A percentile compares a stretch with the other conserved stretches of the same genome.
phyloP scores from a whole-genome alignment of 2,113 vertebrate species.

The Nannobrachium achirus region DNA sequence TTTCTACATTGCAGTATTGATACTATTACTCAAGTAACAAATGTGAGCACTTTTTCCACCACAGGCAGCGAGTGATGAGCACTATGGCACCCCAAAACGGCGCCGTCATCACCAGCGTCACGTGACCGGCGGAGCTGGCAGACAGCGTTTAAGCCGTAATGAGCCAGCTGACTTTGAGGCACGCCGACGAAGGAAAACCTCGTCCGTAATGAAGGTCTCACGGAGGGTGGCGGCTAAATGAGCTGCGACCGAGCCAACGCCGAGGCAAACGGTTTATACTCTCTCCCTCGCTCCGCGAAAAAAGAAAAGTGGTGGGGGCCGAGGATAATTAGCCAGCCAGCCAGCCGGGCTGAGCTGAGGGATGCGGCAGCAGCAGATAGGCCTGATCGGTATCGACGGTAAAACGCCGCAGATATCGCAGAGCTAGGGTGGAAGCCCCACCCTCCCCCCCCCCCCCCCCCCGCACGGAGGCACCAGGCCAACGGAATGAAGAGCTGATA shows the following conservation, averaged over 20 bases:
- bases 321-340: conserved; percentile 53
- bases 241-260: conserved; percentile 65
- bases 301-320: background rate
- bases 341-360: background rate
- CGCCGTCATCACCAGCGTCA: background rate
- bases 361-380: conserved; percentile 1
- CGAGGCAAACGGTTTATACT: conserved; percentile 68
- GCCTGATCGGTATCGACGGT: background rate
- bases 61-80: no score
- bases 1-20: no score
- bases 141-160: conserved; percentile 65
- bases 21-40: no score
- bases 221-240: conserved; percentile 62
- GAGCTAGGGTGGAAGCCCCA: background rate
- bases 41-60: no score
- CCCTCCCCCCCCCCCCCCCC: no score
- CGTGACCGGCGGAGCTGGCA: conserved; percentile 35
- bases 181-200: conserved; percentile 59
- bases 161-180: conserved; percentile 68
- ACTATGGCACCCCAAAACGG: background rate
- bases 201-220: conserved; percentile 69
- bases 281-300: conserved; percentile 55
- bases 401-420: conserved; percentile 8
- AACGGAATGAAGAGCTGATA: conserved; percentile 10
- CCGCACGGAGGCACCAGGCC: conserved; percentile 18